These are phyloP conservation scores for Epinephelus cyanopodus DNA, from an alignment of 2,113 vertebrate genomes.

Conservation along the genomic window DNA sequence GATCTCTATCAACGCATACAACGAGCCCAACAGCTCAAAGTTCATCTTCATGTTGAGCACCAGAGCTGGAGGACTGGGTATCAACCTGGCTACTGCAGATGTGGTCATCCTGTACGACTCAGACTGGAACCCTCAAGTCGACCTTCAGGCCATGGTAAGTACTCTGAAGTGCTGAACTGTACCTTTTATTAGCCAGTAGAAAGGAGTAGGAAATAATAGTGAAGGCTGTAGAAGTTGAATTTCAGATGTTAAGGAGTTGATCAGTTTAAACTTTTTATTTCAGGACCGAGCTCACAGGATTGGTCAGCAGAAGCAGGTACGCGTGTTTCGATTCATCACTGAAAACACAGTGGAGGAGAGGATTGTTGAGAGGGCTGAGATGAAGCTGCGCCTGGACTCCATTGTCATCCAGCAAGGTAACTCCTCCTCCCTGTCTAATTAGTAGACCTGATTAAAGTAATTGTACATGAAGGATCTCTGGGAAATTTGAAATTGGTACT, in stretches of 20 bases:
- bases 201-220: no score
- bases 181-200: no score
- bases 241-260: background rate
- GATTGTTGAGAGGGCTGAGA: slow-evolving; percentile 97
- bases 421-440: background rate
- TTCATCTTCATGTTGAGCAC: slow-evolving; percentile 99
- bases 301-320: slow-evolving; percentile 95
- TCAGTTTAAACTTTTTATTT: background rate
- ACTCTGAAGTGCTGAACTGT: background rate
- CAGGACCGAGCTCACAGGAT: slow-evolving; percentile 99
- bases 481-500: background rate
- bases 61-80: slow-evolving; percentile 96
- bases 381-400: slow-evolving; percentile 97
- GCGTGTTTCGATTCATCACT: slow-evolving; percentile 97
- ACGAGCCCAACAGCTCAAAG: slow-evolving; percentile 94
- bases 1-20: slow-evolving; percentile 95
- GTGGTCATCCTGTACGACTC: slow-evolving; percentile 99
- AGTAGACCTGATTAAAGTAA: background rate
- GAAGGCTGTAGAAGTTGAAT: background rate
- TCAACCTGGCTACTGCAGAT: slow-evolving; percentile 98
- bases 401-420: slow-evolving; percentile 99
- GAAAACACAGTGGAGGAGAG: slow-evolving; percentile 98
- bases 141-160: slow-evolving; percentile 98
- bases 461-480: background rate
- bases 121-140: slow-evolving; percentile 99